Percentiles rank a stretch among this genome's conserved stretches.
phyloP scores from a whole-genome alignment of 2,888 invertebrate species.

The Pandemis heparana region DNA sequence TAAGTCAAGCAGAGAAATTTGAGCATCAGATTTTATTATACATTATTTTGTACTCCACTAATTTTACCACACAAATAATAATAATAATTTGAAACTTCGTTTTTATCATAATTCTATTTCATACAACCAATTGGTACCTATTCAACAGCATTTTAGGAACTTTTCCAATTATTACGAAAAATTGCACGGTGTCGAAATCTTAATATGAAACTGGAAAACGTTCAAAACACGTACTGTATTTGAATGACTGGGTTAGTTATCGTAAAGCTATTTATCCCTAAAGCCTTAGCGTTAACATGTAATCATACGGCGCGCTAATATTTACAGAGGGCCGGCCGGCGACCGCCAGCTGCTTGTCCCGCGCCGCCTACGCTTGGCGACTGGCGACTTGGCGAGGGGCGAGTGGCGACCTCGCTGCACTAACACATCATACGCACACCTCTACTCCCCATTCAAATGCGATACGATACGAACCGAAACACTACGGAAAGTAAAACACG shows the following conservation, averaged over 20 bases:
- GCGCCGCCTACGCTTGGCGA: slow-evolving; percentile 21
- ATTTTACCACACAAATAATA: slow-evolving; percentile 66
- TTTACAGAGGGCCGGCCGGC: slow-evolving; percentile 36
- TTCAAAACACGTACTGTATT: slow-evolving; percentile 29
- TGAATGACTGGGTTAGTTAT: slow-evolving; percentile 17
- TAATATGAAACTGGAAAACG: slow-evolving; percentile 35
- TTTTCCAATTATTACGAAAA: slow-evolving; percentile 43
- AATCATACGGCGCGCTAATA: slow-evolving; percentile 39
- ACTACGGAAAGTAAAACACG: slow-evolving; percentile 39
- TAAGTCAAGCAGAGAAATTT: slow-evolving; percentile 75
- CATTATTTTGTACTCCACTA: slow-evolving; percentile 61
- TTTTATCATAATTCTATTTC: slow-evolving; percentile 32
- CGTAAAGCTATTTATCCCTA: slow-evolving; percentile 37
- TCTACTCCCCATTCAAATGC: slow-evolving; percentile 12
- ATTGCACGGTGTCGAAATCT: slow-evolving; percentile 41
- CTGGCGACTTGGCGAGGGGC: slow-evolving; percentile 18
- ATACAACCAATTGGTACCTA: slow-evolving; percentile 39
- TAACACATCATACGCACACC: background rate
- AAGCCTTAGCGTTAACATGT: slow-evolving; percentile 40
- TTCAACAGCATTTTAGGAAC: slow-evolving; percentile 47
- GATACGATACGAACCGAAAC: slow-evolving; percentile 22
- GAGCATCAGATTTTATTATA: slow-evolving; percentile 77
- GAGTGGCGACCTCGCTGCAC: slow-evolving; percentile 9
- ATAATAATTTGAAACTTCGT: slow-evolving; percentile 75
- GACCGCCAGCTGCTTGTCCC: slow-evolving; percentile 34